Conservation (phyloP, 2,113 vertebrate species). For the Fulmarus glacialis region DNA sequence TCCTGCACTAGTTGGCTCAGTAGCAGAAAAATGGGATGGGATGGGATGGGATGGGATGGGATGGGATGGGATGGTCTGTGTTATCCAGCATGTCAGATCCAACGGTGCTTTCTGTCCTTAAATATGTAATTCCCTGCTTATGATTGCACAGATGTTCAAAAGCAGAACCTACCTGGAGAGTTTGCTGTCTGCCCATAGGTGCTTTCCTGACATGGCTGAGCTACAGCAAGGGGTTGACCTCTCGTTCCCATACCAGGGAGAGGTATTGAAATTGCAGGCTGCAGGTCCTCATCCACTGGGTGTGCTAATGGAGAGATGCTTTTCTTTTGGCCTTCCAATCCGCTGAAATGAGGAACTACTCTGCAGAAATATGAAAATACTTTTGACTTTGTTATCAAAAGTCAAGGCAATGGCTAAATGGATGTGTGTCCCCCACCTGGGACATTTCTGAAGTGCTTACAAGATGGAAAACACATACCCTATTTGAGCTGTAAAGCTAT, state of each 20-base stretch:
- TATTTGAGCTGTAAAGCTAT: not conserved
- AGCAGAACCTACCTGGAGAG: not conserved
- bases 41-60: not conserved
- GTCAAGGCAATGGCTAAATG: not conserved
- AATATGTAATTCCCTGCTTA: not conserved
- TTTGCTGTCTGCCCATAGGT: not conserved
- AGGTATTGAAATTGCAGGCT: not conserved
- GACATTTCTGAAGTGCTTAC: not conserved
- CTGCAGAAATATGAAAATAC: not conserved
- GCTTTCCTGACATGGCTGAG: not conserved
- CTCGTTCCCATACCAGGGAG: not conserved
- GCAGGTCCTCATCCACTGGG: not conserved
- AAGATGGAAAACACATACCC: not conserved
- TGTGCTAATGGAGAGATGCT: not conserved
- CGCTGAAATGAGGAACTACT: constrained; percentile 53
- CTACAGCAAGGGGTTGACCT: not conserved
- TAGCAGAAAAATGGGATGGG: not conserved
- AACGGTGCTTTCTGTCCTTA: not conserved
- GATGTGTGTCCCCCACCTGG: too few relatives aligned
- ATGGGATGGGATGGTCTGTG: not conserved
- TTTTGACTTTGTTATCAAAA: not conserved
- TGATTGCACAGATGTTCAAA: not conserved
- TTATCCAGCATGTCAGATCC: not conserved
- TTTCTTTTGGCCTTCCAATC: constrained; percentile 65
- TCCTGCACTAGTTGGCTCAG: not conserved